phyloP scores from a whole-genome alignment of 2,888 invertebrate species.

The Thymelicus lineola region DNA sequence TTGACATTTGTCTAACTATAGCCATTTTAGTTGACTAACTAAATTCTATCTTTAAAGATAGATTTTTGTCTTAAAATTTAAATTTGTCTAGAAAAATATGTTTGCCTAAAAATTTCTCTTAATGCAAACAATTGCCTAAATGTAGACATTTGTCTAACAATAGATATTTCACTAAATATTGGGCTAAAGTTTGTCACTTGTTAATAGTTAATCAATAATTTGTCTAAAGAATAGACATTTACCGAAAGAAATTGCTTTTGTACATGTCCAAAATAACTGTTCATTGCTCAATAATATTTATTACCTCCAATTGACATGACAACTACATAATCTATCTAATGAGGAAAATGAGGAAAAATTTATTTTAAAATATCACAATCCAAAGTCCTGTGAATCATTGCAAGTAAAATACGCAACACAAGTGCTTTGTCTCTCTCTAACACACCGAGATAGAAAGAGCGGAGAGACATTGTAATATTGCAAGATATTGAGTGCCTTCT shows the following conservation, averaged over 20 bases:
- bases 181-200: neutral
- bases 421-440: neutral
- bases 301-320: neutral
- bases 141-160: neutral
- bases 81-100: no score
- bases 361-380: neutral
- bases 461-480: neutral
- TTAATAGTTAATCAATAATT: no score
- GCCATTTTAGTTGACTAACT: no score
- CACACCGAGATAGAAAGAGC: neutral
- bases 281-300: neutral
- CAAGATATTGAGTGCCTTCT: neutral
- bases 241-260: no score
- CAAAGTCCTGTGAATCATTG: neutral
- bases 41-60: no score
- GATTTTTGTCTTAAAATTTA: no score
- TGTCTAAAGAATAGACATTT: no score
- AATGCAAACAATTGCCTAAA: neutral
- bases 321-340: neutral
- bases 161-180: neutral
- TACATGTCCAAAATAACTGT: no score
- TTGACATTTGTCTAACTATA: neutral
- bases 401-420: neutral
- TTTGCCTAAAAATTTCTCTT: no score
- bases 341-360: neutral